Evolutionary conservation across 2,113 vertebrate species (phyloP), one percentile per base, ranked within the genome.

Genomic region (Abramis brama): DNA sequence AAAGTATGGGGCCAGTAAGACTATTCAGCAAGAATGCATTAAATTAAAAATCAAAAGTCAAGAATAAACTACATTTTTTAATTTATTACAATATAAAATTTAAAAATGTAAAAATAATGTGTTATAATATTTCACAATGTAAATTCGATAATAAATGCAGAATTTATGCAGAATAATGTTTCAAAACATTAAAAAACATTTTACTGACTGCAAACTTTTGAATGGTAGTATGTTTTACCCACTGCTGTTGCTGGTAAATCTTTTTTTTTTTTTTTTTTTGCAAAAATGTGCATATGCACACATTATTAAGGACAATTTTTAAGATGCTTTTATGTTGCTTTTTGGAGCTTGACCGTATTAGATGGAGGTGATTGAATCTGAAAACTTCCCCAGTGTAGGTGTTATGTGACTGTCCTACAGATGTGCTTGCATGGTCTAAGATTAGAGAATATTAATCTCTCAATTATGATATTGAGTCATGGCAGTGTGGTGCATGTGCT

Each of bases 341-440:
- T 43, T 71, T 71, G 6, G 23, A 71, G 33, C 33, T 11, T 39
- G 66, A 36, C 33, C 12, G 12, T 47, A 15, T 76, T n/a, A 76
- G 39, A 76, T 50, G 39, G 12, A 25, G 39, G 45, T 76, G 11
- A 76, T 50, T 17, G 73, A 76, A 76, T 76, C 73, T 76, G 25
- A 43, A 23, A 25, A 15, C 68, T 64, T 39, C 76, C 39, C 52
- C 43, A 9, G 39, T 82, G 77, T 79, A 77, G 15, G 55, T 50
- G 52, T 62, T 62, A 10, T 66, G 75, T 84, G 81, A 82, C 66
- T 78, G 79, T 79, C 73, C 43, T 84, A 64, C 84, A 88, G 55
- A 79, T 75, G 80, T 64, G 74, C 71, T 55, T 62, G 55, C 9
- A 68, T 19, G 62, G 21, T 77, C 78, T 82, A 27, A 30, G 10